Conservation (phyloP, 2,113 vertebrate genomes). For the Shinisaurus crocodilurus region DNA sequence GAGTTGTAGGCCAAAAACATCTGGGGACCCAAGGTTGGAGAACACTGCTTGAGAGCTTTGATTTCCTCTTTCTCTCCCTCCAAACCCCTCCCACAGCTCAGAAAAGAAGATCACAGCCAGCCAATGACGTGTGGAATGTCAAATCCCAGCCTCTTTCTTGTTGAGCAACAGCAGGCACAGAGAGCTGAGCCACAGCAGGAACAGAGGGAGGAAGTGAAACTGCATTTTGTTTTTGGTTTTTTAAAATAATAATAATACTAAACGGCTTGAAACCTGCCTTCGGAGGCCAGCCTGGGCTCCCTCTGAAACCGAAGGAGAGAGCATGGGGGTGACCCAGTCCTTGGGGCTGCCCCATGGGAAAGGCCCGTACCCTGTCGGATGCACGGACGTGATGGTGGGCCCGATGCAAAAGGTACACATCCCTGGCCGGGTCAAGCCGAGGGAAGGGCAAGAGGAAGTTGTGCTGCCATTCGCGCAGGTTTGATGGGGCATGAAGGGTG, state of each 20-base stretch:
- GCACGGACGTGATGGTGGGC: constrained; percentile 79
- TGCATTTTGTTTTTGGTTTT: accelerated
- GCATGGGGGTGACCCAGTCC: constrained; percentile 70
- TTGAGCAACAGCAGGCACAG: no score
- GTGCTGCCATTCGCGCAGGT: no score
- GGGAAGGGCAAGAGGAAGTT: background rate
- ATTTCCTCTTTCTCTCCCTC: background rate
- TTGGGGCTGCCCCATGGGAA: constrained; percentile 65
- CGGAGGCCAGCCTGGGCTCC: background rate
- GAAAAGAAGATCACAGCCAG: background rate
- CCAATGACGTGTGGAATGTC: background rate
- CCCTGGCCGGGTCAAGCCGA: accelerated
- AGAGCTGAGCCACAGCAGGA: background rate
- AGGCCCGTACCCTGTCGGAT: constrained; percentile 74
- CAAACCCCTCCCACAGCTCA: background rate
- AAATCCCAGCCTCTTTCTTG: background rate
- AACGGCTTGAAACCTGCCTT: background rate
- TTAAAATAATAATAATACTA: no score
- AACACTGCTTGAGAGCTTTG: no score
- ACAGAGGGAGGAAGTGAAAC: constrained; percentile 27
- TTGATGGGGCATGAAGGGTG: background rate
- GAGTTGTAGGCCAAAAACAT: no score
- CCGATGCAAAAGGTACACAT: constrained; percentile 69
- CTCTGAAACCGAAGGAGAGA: background rate
- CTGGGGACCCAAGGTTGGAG: no score